Evolutionary conservation across 64 coral and sea anemone species (phyloP).

Genomic region (Stichodactyla mertensii): DNA sequence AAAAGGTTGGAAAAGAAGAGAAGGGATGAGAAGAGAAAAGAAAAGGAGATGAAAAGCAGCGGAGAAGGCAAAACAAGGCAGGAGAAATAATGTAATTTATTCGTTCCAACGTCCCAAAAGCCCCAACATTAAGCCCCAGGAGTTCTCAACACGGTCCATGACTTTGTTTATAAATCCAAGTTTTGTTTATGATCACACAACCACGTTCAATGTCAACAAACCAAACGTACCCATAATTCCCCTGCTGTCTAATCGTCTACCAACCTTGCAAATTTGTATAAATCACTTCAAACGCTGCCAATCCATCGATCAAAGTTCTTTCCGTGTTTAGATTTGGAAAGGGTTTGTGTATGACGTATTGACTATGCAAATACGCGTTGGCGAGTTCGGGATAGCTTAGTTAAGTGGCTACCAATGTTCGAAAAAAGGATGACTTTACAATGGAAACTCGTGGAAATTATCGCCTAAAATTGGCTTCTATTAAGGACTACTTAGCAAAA

Average conservation of each 20-base stretch:
- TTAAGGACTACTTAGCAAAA: background rate
- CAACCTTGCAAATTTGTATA: constrained; percentile 15
- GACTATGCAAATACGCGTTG: constrained; percentile 8
- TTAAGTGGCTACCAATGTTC: background rate
- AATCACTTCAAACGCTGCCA: background rate
- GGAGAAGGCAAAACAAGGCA: no score
- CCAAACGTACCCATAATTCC: background rate
- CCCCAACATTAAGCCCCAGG: background rate
- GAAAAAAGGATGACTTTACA: background rate
- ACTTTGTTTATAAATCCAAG: background rate
- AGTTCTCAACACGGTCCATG: background rate
- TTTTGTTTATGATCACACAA: background rate
- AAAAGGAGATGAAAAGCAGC: background rate
- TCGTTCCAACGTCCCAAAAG: background rate
- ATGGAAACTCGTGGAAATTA: constrained; percentile 1
- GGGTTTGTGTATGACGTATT: background rate
- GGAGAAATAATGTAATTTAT: background rate
- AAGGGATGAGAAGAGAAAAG: constrained; percentile 31
- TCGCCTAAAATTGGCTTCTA: background rate
- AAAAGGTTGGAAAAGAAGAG: background rate
- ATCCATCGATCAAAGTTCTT: background rate
- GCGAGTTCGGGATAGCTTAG: constrained; percentile 13
- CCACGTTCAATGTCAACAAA: background rate
- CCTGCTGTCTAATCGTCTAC: background rate
- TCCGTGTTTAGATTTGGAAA: constrained; percentile 5